Conservation (phyloP, 2,113 vertebrate genomes). For the Zonotrichia leucophrys region DNA sequence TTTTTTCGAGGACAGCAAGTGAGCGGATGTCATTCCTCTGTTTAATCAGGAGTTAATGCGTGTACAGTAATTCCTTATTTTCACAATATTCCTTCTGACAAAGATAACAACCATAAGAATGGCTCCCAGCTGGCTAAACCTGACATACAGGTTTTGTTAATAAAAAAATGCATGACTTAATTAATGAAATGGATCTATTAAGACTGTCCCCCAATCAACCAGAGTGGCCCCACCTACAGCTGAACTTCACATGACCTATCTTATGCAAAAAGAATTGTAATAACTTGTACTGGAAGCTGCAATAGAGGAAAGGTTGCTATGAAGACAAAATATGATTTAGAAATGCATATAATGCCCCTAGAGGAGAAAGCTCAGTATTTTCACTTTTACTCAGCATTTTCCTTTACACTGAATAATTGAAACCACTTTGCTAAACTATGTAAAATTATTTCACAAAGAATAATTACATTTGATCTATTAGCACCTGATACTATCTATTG, state of each 20-base stretch:
- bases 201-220: constrained; percentile 76
- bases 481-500: constrained; percentile 62
- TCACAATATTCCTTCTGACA: constrained; percentile 82
- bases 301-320: constrained; percentile 67
- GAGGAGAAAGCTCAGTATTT: constrained; percentile 61
- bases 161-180: constrained; percentile 82
- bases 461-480: constrained; percentile 67
- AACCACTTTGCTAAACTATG: constrained; percentile 35
- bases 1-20: constrained; percentile 62
- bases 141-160: constrained; percentile 82
- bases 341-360: constrained; percentile 64
- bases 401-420: constrained; percentile 52
- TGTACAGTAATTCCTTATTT: constrained; percentile 78
- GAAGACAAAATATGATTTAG: constrained; percentile 64
- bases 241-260: constrained; percentile 80
- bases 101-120: constrained; percentile 80
- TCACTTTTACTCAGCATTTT: constrained; percentile 55
- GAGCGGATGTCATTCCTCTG: constrained; percentile 66
- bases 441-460: constrained; percentile 53
- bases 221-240: constrained; percentile 76
- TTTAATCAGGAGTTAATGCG: constrained; percentile 80
- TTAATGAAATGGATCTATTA: constrained; percentile 84
- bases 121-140: constrained; percentile 78
- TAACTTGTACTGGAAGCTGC: constrained; percentile 76
- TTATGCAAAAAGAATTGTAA: constrained; percentile 81